A percentile compares a stretch with the other conserved stretches of the same genome.
phyloP scores from a whole-genome alignment of 1,140 invertebrate species.

The Propsilocerus akamusi region DNA sequence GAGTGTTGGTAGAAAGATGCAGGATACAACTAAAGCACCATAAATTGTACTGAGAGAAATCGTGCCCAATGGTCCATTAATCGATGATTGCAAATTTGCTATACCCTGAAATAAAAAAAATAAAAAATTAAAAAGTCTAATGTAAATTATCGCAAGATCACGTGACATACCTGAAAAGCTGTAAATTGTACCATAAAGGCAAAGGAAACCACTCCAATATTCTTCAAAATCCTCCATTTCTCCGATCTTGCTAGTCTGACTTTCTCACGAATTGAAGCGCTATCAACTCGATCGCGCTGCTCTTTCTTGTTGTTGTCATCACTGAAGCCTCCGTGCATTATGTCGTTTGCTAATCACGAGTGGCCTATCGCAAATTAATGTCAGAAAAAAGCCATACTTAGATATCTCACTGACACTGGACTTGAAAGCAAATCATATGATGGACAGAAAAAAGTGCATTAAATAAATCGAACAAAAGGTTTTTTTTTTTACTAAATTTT shows the following conservation, averaged over 20 bases:
- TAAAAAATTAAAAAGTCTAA: too few species aligned
- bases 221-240: conserved; percentile 76
- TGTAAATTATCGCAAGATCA: too few species aligned
- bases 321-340: neutral
- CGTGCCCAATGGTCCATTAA: conserved; percentile 70
- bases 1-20: conserved; percentile 81
- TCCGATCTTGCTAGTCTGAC: conserved; percentile 55
- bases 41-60: conserved; percentile 74
- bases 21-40: conserved; percentile 72
- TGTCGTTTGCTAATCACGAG: too few species aligned
- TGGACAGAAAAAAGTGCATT: too few species aligned
- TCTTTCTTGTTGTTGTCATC: neutral
- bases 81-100: conserved; percentile 74
- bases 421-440: too few species aligned
- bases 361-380: too few species aligned
- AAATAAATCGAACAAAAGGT: too few species aligned
- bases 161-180: conserved; percentile 46
- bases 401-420: too few species aligned
- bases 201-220: conserved; percentile 64
- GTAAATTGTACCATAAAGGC: conserved; percentile 89
- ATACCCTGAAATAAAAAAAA: conserved; percentile 37
- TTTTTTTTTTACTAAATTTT: too few species aligned
- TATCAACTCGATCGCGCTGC: conserved; percentile 15
- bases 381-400: too few species aligned
- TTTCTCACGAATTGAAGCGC: conserved; percentile 35